Evolutionary conservation across 1,140 invertebrate genomes (phyloP).

Genomic region (Euwallacea fornicatus): DNA sequence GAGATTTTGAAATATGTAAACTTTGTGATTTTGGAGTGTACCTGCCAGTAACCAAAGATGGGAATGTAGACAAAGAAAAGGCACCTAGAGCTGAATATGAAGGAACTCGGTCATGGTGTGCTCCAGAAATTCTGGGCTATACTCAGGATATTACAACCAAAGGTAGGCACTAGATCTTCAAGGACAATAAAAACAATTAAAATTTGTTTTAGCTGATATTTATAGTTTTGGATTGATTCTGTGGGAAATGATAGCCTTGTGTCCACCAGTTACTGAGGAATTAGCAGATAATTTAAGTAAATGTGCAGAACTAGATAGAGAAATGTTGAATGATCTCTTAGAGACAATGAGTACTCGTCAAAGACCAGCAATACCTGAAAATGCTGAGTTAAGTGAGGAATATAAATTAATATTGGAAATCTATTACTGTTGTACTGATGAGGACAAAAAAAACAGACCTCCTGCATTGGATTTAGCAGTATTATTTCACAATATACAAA

Average conservation of each 20-base stretch:
- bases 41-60: slow-evolving; percentile 67
- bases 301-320: slow-evolving; percentile 46
- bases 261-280: slow-evolving; percentile 61
- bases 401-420: slow-evolving; percentile 69
- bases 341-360: slow-evolving; percentile 30
- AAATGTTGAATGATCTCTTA: slow-evolving; percentile 31
- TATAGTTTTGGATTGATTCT: slow-evolving; percentile 77
- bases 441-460: slow-evolving; percentile 62
- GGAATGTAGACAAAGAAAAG: slow-evolving; percentile 61
- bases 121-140: slow-evolving; percentile 70
- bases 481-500: slow-evolving; percentile 23
- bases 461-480: slow-evolving; percentile 55
- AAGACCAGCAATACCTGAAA: slow-evolving; percentile 64
- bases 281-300: slow-evolving; percentile 49
- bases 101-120: slow-evolving; percentile 75
- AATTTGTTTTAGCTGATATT: slow-evolving; percentile 63
- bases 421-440: slow-evolving; percentile 72
- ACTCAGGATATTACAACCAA: slow-evolving; percentile 65
- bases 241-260: slow-evolving; percentile 79
- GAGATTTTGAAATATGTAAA: slow-evolving; percentile 74
- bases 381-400: slow-evolving; percentile 60
- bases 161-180: slow-evolving; percentile 24
- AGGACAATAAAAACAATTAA: background rate
- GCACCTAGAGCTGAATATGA: slow-evolving; percentile 56
- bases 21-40: slow-evolving; percentile 86